Conservation (phyloP, 1,140 invertebrate species). For the Zaprionus kolodkinae region DNA sequence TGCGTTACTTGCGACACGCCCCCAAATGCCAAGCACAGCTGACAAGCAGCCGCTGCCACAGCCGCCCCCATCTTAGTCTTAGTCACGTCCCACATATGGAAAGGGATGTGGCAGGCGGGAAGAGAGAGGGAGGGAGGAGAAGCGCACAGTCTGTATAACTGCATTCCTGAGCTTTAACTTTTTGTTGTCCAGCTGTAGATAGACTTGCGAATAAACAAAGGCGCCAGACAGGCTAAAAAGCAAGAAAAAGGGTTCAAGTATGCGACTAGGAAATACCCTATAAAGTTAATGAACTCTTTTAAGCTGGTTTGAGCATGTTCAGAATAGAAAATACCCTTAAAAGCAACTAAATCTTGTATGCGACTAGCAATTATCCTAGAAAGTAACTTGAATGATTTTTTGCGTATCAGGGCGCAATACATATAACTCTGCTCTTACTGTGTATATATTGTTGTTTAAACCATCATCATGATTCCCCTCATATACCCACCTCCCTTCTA, state of each 20-base stretch:
- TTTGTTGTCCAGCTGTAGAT: constrained; percentile 33
- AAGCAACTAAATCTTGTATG: too few species aligned
- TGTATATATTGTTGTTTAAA: neutral
- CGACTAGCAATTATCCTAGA: neutral
- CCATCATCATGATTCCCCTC: neutral
- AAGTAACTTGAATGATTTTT: neutral
- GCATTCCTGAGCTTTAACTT: constrained; percentile 45
- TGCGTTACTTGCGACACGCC: constrained; percentile 70
- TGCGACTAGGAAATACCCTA: neutral
- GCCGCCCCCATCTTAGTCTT: neutral
- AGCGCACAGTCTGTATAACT: constrained; percentile 16
- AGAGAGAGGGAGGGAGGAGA: neutral
- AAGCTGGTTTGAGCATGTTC: too few species aligned
- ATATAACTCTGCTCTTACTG: neutral
- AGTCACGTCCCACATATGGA: neutral
- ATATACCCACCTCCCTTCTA: neutral
- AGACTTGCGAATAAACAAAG: constrained; percentile 1
- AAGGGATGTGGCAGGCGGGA: too few species aligned
- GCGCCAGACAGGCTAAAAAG: constrained; percentile 32
- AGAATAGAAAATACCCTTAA: too few species aligned
- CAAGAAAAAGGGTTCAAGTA: neutral
- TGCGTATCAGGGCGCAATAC: neutral
- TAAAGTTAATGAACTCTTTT: too few species aligned
- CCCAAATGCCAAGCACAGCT: constrained; percentile 34
- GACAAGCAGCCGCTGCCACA: neutral